Base-by-base conservation (phyloP, 2,797 vertebrate genomes). In the Tokudaia muenninki region DNA sequence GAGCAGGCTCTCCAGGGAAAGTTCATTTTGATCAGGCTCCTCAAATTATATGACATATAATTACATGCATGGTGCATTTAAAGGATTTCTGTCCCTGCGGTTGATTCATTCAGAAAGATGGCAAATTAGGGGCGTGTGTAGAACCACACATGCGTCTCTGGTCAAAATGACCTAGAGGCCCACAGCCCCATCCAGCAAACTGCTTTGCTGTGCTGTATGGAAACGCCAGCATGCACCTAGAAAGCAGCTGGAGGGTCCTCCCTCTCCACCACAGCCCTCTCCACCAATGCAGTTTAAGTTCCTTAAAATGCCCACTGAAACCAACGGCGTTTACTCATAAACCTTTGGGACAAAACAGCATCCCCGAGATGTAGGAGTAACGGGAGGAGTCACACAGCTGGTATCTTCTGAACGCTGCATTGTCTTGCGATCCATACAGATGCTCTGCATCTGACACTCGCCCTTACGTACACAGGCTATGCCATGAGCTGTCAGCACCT, bases 101-200 rank as follows among this genome's bases (percentile, higher is more conserved):
- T 50, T 44, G 77, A 24, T 17, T 31, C 12, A 12, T 19, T 57
- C n/a, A 52, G 26, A 22, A 41, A 79, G 37, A 55, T 0, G 31
- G 21, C 0, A 11, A 74, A 47, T 29, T 37, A 6, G 31, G 3
- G 57, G 4, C 0, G 0, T 2, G 1, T 11, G 47, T 7, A 19
- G 74, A 44, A 0, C 6, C 21, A 6, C 31, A 3, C 31, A 26
- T 3, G 1, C 0, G 11, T 31, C 57, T 75, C 57, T 70, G 75
- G 41, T 19, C n/a, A 29, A 26, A 3, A 4, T 21, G 17, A 16
- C 3, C 29, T 21, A 0, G 29, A 24, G 12, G 6, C 19, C 50
- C 37, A 1, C 21, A 10, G 47, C 47, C 70, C 57, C 50, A 4
- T 22, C 16, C 2, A 16, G 59, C 37, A 50, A 19, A 34, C 55